Percentiles rank a stretch among this genome's conserved stretches.
phyloP scores from a whole-genome alignment of 1,140 invertebrate genomes.

The Lepidurus packardi region DNA sequence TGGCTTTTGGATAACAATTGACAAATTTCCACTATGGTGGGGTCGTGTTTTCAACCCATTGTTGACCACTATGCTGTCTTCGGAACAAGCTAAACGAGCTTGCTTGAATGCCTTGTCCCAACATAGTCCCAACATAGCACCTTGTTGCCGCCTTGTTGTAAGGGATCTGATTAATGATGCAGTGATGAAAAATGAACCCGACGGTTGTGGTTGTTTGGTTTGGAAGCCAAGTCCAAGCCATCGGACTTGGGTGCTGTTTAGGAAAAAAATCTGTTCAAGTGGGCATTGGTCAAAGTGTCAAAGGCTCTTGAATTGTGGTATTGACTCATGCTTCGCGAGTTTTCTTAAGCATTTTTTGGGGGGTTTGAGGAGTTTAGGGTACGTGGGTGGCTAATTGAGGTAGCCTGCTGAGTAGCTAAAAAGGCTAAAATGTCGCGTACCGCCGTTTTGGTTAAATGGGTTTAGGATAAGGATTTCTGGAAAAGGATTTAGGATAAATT shows the following conservation, averaged over 20 bases:
- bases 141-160: conserved; percentile 11
- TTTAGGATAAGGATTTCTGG: background rate
- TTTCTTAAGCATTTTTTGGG: background rate
- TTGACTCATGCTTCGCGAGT: background rate
- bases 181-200: conserved; percentile 11
- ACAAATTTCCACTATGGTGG: background rate
- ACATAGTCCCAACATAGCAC: background rate
- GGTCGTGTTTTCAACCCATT: background rate
- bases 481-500: background rate
- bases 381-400: conserved; percentile 12
- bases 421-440: no score
- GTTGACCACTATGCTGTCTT: background rate
- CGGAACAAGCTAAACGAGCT: conserved; percentile 1
- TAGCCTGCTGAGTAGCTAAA: background rate
- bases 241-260: background rate
- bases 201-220: background rate
- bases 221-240: background rate
- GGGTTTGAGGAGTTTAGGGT: background rate
- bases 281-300: background rate
- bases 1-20: background rate
- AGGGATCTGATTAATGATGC: conserved; percentile 1
- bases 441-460: background rate
- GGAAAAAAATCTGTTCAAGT: background rate
- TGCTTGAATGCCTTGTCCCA: background rate
- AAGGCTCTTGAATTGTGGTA: background rate